Base-by-base conservation (phyloP, 2,113 vertebrate species). In the Atrichornis clamosus region DNA sequence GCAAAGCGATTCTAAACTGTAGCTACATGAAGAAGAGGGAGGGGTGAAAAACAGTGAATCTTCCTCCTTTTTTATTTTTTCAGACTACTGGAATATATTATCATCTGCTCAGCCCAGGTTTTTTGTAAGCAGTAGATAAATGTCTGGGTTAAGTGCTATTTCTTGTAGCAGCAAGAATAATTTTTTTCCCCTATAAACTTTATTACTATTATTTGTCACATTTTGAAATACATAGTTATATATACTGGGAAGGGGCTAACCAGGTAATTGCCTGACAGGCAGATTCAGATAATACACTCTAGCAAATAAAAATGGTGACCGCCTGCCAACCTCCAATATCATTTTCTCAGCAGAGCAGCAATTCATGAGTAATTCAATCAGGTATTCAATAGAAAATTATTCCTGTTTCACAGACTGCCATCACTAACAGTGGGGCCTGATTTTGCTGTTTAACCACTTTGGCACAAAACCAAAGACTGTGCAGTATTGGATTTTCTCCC, bases 301-400 rank as follows among this genome's bases (percentile, higher is more conserved):
- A 92, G 90, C 81, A 89, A 94, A 96, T 94, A 96, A 95, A 94
- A 96, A 93, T 69, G 76, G 81, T 90, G 81, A 96, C 88, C 10
- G 1, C 68, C 88, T 95, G 94, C 95, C 95, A 96, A 84, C 47
- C 69, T 96, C 73, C 86, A 92, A 59, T 90, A 96, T 90, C 1
- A 93, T 97, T 97, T 97, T 90, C 94, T 87, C 88, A 81, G 85
- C 91, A 94, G 93, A 96, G 90, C 53, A 89, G 84, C 95, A 94
- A 94, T 96, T 94, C 90, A 93, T 7, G 6, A 91, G 84, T 96
- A 97, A 97, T 96, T 97, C 94, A 96, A 96, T 95, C 95, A 97
- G 91, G 65, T 96, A 93, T 96, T 96, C 88, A 97, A 74, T 60
- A 91, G 81, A 88, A 93, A 96, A 97, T 96, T 92, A 95, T 94